These are phyloP conservation scores for Percopsis omiscomaycus DNA, from an alignment of 2,797 vertebrate species.

Conservation along the genomic window DNA sequence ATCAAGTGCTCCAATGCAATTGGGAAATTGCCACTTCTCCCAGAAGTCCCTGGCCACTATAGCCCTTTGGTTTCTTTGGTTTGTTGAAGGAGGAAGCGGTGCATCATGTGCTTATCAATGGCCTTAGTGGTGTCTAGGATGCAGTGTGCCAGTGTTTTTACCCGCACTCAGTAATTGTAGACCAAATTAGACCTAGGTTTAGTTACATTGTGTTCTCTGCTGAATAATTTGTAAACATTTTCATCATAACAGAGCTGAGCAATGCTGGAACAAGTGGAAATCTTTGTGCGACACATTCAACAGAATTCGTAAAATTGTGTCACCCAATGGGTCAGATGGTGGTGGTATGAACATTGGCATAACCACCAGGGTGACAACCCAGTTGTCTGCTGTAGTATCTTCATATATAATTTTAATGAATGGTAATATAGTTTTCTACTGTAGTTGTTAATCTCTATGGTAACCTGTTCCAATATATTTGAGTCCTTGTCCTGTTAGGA, in stretches of 20 bases:
- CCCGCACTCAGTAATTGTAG: neutral
- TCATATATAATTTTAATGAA: too few relatives aligned
- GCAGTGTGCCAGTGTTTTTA: neutral
- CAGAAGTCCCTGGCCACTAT: neutral
- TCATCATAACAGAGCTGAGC: neutral
- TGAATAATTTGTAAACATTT: neutral
- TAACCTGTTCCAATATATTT: too few relatives aligned
- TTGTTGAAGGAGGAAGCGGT: neutral
- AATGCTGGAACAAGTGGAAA: neutral
- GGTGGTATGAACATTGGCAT: neutral
- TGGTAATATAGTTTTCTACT: too few relatives aligned
- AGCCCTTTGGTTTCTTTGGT: too few relatives aligned
- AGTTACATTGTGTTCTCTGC: neutral
- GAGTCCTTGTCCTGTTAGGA: too few relatives aligned
- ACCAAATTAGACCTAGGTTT: neutral
- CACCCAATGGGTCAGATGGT: neutral
- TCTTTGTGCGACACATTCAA: neutral
- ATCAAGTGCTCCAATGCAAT: neutral
- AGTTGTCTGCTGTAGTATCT: too few relatives aligned
- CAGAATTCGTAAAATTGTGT: neutral
- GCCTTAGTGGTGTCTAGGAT: neutral
- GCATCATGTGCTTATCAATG: neutral
- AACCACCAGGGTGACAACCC: too few relatives aligned
- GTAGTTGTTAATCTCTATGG: too few relatives aligned
- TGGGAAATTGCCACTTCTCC: neutral